Evolutionary conservation across 2,888 invertebrate species (phyloP).

Genomic region (Polyommatus icarus): DNA sequence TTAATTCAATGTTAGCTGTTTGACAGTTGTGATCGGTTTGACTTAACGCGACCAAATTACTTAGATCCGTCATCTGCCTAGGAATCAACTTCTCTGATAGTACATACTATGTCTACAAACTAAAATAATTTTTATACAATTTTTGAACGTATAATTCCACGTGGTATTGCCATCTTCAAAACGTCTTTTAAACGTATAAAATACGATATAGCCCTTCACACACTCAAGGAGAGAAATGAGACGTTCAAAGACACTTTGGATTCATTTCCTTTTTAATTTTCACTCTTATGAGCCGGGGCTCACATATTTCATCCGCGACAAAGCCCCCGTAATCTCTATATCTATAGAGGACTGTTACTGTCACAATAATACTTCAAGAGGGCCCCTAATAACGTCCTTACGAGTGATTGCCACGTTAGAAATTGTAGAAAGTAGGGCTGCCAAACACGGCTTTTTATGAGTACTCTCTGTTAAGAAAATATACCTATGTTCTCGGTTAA

Average conservation of each 20-base stretch:
- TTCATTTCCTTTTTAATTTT: constrained; percentile 23
- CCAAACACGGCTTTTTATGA: not conserved
- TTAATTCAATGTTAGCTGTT: too few relatives aligned
- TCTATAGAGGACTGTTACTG: constrained; percentile 33
- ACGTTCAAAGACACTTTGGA: constrained; percentile 4
- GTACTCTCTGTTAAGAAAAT: not conserved
- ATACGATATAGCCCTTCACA: not conserved
- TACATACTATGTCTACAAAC: too few relatives aligned
- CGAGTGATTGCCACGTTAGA: constrained; percentile 48
- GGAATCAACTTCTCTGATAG: too few relatives aligned
- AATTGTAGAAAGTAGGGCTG: constrained; percentile 46
- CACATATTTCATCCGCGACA: constrained; percentile 27
- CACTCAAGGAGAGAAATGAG: not conserved
- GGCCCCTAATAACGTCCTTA: constrained; percentile 43
- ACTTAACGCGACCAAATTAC: too few relatives aligned
- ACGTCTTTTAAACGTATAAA: not conserved
- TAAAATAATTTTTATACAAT: too few relatives aligned
- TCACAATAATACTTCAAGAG: constrained; percentile 41
- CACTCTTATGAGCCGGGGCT: constrained; percentile 33
- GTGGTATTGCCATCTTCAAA: too few relatives aligned
- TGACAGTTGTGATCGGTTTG: too few relatives aligned
- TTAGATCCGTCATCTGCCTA: too few relatives aligned
- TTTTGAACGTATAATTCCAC: too few relatives aligned
- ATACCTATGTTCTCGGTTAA: too few relatives aligned
- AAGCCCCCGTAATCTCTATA: constrained; percentile 30